Evolutionary conservation across 35 echinoderm and acorn worm genomes (phyloP).

Genomic region (Patiria miniata): DNA sequence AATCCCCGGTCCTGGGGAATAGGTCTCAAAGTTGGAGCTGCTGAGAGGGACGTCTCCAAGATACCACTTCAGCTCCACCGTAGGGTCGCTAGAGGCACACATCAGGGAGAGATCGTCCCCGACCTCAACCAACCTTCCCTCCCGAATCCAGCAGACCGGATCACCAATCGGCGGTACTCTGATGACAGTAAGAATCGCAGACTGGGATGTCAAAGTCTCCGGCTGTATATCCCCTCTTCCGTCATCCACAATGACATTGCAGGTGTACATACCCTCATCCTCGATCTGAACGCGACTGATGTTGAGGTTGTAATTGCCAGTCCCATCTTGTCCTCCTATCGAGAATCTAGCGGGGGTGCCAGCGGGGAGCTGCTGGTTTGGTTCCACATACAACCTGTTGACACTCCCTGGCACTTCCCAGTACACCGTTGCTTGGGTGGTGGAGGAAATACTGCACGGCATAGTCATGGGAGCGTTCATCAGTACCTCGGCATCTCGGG

Average conservation of each 20-base stretch:
- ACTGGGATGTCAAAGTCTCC: neutral
- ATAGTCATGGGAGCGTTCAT: neutral
- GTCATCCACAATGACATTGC: neutral
- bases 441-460: neutral
- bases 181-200: neutral
- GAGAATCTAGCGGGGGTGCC: neutral
- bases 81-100: constrained; percentile 17
- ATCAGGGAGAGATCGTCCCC: neutral
- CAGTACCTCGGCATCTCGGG: neutral
- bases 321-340: neutral
- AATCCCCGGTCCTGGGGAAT: neutral
- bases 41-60: neutral
- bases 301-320: neutral
- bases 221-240: neutral
- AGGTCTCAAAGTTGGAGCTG: neutral
- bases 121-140: neutral
- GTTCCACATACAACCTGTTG: too few species aligned
- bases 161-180: neutral
- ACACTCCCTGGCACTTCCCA: neutral
- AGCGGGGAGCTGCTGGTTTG: too few species aligned
- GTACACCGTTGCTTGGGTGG: neutral
- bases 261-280: neutral
- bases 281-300: neutral
- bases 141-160: neutral
- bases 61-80: neutral